Evolutionary conservation across 2,888 invertebrate genomes (phyloP).

Genomic region (Oscheius sp.): DNA sequence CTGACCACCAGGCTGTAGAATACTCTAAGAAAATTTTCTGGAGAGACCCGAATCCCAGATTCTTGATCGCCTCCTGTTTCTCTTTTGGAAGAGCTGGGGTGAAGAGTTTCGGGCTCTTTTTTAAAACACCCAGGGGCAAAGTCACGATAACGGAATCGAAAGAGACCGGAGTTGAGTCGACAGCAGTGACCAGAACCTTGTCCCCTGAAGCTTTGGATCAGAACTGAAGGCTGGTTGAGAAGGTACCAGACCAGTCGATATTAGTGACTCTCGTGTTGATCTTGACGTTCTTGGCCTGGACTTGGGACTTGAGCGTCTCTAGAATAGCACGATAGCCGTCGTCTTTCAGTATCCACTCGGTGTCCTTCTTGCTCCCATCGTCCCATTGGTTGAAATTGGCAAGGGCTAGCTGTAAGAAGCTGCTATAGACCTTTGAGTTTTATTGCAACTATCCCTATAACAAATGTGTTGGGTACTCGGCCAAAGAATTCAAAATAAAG

Average conservation of each 20-base stretch:
- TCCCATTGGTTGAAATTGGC: constrained; percentile 58
- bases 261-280: constrained; percentile 51
- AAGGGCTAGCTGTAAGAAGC: constrained; percentile 53
- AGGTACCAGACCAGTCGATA: constrained; percentile 39
- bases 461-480: no score
- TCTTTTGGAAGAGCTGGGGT: constrained; percentile 49
- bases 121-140: constrained; percentile 61
- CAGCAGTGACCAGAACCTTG: constrained; percentile 9
- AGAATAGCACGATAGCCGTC: constrained; percentile 44
- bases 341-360: constrained; percentile 46
- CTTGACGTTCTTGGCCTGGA: constrained; percentile 46
- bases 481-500: no score
- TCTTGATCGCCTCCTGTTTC: constrained; percentile 54
- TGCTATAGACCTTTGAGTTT: background rate
- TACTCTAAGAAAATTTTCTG: constrained; percentile 65
- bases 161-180: background rate
- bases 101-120: constrained; percentile 52
- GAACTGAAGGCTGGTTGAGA: no score
- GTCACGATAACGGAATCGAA: constrained; percentile 60
- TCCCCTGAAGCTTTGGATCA: background rate
- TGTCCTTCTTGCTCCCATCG: constrained; percentile 44
- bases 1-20: constrained; percentile 59
- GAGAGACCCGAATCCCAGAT: constrained; percentile 56
- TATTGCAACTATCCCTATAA: no score
- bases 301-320: constrained; percentile 39